Evolutionary conservation across 1,140 invertebrate species (phyloP).

Genomic region (Leptestheria dahalacensis): DNA sequence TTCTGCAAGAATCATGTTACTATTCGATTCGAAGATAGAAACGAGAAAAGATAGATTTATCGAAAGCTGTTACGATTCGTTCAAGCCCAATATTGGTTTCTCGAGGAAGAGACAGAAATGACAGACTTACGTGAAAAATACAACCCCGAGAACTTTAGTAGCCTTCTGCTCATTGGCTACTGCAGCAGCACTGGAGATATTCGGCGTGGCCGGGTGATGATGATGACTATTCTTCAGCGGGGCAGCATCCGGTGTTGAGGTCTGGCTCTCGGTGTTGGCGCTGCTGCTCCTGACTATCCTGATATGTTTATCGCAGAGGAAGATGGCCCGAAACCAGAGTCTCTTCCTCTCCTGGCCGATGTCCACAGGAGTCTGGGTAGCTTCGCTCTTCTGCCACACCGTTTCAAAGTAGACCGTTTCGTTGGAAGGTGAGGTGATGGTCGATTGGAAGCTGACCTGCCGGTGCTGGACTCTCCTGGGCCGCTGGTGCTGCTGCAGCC

Average conservation of each 20-base stretch:
- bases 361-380: slow-evolving; percentile 50
- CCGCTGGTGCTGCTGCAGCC: slow-evolving; percentile 5
- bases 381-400: slow-evolving; percentile 36
- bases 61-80: too few relatives aligned
- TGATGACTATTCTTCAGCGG: slow-evolving; percentile 2
- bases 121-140: slow-evolving; percentile 19
- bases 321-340: slow-evolving; percentile 38
- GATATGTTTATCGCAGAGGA: slow-evolving; percentile 4
- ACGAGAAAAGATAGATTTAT: too few relatives aligned
- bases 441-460: slow-evolving; percentile 8
- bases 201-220: slow-evolving; percentile 24
- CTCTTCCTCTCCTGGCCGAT: slow-evolving; percentile 47
- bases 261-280: background rate
- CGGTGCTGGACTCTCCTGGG: background rate
- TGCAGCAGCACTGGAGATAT: slow-evolving; percentile 45
- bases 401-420: slow-evolving; percentile 8
- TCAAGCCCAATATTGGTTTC: background rate
- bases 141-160: slow-evolving; percentile 37
- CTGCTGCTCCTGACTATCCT: slow-evolving; percentile 1
- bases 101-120: background rate
- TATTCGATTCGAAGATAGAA: too few relatives aligned
- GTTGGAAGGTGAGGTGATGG: background rate
- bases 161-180: slow-evolving; percentile 71
- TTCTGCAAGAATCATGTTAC: too few relatives aligned
- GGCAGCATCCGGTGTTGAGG: too few relatives aligned